Conservation (phyloP, 2,797 vertebrate species). For the Prionace glauca region DNA sequence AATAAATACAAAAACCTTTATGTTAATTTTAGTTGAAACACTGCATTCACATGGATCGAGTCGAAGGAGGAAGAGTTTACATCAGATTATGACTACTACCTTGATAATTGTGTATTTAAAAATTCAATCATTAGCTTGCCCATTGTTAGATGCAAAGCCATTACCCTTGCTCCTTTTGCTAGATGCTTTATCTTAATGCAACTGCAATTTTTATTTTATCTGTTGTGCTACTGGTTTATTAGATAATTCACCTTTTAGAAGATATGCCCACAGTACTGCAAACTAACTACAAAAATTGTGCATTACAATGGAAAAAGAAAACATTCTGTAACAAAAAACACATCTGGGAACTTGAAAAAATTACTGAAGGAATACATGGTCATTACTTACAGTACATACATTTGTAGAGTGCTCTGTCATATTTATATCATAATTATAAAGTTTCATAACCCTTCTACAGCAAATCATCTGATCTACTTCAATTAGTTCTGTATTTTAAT, state of each 20-base stretch:
- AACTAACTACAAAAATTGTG: slow-evolving; percentile 34
- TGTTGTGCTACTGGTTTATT: slow-evolving; percentile 29
- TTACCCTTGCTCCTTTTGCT: slow-evolving; percentile 31
- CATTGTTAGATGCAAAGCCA: slow-evolving; percentile 30
- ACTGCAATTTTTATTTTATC: not conserved
- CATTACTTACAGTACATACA: slow-evolving; percentile 67
- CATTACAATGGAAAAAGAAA: slow-evolving; percentile 32
- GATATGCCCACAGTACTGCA: slow-evolving; percentile 25
- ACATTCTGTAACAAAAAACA: slow-evolving; percentile 35
- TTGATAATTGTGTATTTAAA: slow-evolving; percentile 16
- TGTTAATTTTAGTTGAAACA: slow-evolving; percentile 32
- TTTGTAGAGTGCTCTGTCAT: slow-evolving; percentile 73
- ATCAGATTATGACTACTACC: not conserved
- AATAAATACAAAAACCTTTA: slow-evolving; percentile 36
- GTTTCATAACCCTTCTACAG: slow-evolving; percentile 62
- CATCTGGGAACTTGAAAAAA: slow-evolving; percentile 56
- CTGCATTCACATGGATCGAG: slow-evolving; percentile 20
- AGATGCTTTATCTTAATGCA: slow-evolving; percentile 9
- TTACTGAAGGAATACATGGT: slow-evolving; percentile 57
- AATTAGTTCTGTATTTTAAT: slow-evolving; percentile 82
- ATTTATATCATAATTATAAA: slow-evolving; percentile 69
- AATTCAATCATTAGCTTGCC: slow-evolving; percentile 19
- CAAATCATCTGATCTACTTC: slow-evolving; percentile 53
- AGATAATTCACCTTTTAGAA: slow-evolving; percentile 36
- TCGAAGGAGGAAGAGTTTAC: slow-evolving; percentile 32